Evolutionary conservation across 2,888 invertebrate genomes (phyloP).

Genomic region (Dioctria rufipes): DNA sequence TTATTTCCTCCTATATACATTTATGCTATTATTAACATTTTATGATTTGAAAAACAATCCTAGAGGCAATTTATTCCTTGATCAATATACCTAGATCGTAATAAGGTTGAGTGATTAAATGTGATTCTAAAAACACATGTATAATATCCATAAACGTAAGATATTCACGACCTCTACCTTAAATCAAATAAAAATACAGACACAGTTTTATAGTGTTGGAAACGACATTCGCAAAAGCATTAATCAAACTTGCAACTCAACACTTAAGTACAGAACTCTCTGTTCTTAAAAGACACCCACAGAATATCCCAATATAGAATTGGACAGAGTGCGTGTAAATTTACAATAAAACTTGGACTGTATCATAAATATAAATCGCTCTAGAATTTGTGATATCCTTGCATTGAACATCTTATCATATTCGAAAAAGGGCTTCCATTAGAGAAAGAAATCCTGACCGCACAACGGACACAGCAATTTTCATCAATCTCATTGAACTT

Average conservation of each 20-base stretch:
- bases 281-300: conserved; percentile 33
- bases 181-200: too few relatives aligned
- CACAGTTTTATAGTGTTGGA: not conserved
- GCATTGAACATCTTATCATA: conserved; percentile 25
- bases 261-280: not conserved
- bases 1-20: too few relatives aligned
- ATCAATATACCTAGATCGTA: too few relatives aligned
- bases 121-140: too few relatives aligned
- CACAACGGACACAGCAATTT: conserved; percentile 40
- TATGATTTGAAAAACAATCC: too few relatives aligned
- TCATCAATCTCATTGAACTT: conserved; percentile 49
- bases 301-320: not conserved
- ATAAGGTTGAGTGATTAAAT: too few relatives aligned
- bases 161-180: too few relatives aligned
- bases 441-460: not conserved
- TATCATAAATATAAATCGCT: conserved; percentile 30
- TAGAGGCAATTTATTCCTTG: too few relatives aligned
- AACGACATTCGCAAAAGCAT: not conserved
- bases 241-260: conserved; percentile 6
- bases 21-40: too few relatives aligned
- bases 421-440: conserved; percentile 46
- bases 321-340: conserved; percentile 39
- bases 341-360: conserved; percentile 34
- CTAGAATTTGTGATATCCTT: conserved; percentile 10
- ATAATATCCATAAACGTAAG: too few relatives aligned